Conservation (phyloP, 1,140 invertebrate species). For the Magallana ariakensis region DNA sequence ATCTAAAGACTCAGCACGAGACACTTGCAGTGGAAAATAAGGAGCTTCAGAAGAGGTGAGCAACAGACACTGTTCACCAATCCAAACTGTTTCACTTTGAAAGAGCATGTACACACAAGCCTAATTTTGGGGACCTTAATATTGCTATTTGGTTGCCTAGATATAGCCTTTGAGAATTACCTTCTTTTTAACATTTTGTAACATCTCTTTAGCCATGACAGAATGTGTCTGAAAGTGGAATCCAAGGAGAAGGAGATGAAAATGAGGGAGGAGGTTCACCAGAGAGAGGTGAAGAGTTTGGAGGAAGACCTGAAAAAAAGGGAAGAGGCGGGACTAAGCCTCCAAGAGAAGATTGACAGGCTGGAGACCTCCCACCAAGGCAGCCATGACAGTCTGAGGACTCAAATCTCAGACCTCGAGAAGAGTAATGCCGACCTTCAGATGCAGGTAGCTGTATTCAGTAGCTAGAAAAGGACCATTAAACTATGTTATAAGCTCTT, state of each 20-base stretch:
- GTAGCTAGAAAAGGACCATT: too few relatives aligned
- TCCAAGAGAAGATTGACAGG: slow-evolving; percentile 45
- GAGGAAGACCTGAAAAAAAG: slow-evolving; percentile 50
- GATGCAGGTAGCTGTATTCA: slow-evolving; percentile 73
- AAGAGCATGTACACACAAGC: too few relatives aligned
- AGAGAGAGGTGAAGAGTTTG: slow-evolving; percentile 40
- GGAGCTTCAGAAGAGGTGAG: slow-evolving; percentile 60
- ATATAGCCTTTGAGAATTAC: too few relatives aligned
- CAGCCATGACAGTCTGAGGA: slow-evolving; percentile 13
- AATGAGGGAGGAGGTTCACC: slow-evolving; percentile 75
- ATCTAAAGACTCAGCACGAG: slow-evolving; percentile 67
- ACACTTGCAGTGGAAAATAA: slow-evolving; percentile 74
- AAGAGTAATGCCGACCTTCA: slow-evolving; percentile 72
- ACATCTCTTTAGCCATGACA: slow-evolving; percentile 51
- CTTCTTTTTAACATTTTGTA: too few relatives aligned
- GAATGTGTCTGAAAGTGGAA: slow-evolving; percentile 59
- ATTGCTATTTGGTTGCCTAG: too few relatives aligned
- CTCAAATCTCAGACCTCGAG: slow-evolving; percentile 51
- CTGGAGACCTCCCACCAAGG: slow-evolving; percentile 43
- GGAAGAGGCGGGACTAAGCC: slow-evolving; percentile 18
- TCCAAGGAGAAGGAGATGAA: slow-evolving; percentile 79
- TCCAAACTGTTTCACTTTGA: too few relatives aligned
- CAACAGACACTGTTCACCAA: too few relatives aligned
- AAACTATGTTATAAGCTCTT: too few relatives aligned
- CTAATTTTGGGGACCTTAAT: too few relatives aligned